phyloP scores from a whole-genome alignment of 2,888 invertebrate species.

The Acanthosepion esculentum region DNA sequence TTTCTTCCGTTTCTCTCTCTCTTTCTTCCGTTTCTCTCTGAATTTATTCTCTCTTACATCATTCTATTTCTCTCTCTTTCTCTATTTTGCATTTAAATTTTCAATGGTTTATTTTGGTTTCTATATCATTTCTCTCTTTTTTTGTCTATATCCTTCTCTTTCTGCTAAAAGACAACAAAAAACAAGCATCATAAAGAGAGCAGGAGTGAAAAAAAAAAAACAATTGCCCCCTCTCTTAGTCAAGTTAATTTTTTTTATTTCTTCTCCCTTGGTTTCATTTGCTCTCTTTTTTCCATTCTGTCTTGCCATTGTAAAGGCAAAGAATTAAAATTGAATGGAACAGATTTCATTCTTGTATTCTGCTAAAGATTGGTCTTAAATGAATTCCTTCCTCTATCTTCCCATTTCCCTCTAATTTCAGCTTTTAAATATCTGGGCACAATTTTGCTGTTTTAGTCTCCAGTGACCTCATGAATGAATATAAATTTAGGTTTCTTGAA shows the following conservation, averaged over 20 bases:
- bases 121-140: neutral
- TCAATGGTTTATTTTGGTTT: too few relatives aligned
- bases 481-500: neutral
- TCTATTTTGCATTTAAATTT: neutral
- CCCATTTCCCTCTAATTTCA: neutral
- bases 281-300: conserved; percentile 34
- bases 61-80: neutral
- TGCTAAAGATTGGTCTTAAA: neutral
- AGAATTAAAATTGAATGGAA: neutral
- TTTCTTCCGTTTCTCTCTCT: neutral
- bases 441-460: neutral
- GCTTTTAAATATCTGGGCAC: neutral
- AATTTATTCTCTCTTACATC: neutral
- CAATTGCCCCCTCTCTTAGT: too few relatives aligned
- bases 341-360: neutral
- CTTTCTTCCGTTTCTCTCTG: too few relatives aligned
- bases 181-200: too few relatives aligned
- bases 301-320: neutral
- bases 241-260: too few relatives aligned
- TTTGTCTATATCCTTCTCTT: too few relatives aligned
- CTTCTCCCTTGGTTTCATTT: too few relatives aligned
- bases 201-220: too few relatives aligned
- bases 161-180: too few relatives aligned
- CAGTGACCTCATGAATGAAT: neutral
- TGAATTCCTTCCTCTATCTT: neutral